Conservation (phyloP, 2,797 vertebrate genomes). For the Staurois parvus region DNA sequence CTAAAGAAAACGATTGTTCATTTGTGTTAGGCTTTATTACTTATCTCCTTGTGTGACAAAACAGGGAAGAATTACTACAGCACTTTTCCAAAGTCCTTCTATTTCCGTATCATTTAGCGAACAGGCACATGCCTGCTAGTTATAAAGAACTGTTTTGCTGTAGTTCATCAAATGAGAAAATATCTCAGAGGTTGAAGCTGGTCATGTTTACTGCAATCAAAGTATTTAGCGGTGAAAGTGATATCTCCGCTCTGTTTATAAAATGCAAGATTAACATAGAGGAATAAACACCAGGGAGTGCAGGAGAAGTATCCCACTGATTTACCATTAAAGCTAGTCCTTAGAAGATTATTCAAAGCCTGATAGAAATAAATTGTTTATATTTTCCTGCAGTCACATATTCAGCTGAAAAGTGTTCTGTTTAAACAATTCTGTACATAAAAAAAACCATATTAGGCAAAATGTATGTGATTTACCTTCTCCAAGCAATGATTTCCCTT, state of each 20-base stretch:
- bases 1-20: too few relatives aligned
- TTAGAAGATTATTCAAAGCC: conserved; percentile 21
- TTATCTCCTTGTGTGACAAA: too few relatives aligned
- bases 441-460: conserved; percentile 7
- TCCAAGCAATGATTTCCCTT: conserved; percentile 5
- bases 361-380: conserved; percentile 25
- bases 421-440: conserved; percentile 3
- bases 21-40: too few relatives aligned
- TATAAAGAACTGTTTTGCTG: background rate
- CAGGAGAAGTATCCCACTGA: conserved; percentile 15
- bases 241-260: background rate
- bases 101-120: background rate
- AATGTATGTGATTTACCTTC: conserved; percentile 22
- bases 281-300: conserved; percentile 28
- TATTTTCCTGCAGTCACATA: conserved; percentile 17
- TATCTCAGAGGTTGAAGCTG: conserved; percentile 5
- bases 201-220: conserved; percentile 35
- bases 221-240: conserved; percentile 10
- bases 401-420: background rate
- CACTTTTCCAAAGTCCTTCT: background rate
- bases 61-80: too few relatives aligned
- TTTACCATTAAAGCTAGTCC: conserved; percentile 9
- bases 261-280: background rate
- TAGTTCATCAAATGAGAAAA: background rate
- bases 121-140: background rate